Evolutionary conservation across 2,888 invertebrate genomes (phyloP).

Genomic region (Darwinula stevensoni): DNA sequence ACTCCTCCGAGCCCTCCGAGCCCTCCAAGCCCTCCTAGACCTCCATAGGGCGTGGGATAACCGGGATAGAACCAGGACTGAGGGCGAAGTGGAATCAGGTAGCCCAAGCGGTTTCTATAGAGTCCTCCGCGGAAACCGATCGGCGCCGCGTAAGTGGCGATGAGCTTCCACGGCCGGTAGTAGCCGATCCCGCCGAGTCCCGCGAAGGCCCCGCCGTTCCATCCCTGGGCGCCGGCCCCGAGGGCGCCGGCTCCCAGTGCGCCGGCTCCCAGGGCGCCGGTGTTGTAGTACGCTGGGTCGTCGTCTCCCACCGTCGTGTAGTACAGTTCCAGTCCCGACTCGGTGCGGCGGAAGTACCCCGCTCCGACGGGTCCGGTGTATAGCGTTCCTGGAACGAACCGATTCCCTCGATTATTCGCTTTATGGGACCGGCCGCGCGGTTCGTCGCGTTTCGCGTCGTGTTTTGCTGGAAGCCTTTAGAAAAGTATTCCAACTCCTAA

Average conservation of each 20-base stretch:
- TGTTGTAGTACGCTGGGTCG: not conserved
- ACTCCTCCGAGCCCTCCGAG: too few species aligned
- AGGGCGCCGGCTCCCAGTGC: not conserved
- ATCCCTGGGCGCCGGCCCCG: not conserved
- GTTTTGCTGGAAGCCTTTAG: too few species aligned
- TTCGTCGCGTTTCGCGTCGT: too few species aligned
- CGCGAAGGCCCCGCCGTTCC: not conserved
- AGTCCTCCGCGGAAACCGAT: not conserved
- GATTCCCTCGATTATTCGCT: too few species aligned
- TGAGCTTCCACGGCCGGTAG: not conserved
- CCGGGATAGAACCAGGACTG: too few species aligned
- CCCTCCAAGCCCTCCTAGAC: constrained; percentile 1
- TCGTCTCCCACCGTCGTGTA: not conserved
- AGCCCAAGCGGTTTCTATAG: not conserved
- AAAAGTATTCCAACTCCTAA: too few species aligned
- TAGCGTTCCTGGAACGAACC: constrained; percentile 1
- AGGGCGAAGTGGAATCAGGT: not conserved
- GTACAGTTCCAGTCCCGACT: not conserved
- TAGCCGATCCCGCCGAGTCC: too few species aligned
- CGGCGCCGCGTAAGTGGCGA: not conserved
- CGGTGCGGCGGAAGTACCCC: not conserved
- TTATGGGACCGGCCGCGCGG: too few species aligned
- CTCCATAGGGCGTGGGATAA: not conserved
- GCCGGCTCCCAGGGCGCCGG: not conserved
- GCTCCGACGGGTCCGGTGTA: not conserved